Base-by-base conservation (phyloP, 2,113 vertebrate species). In the Butorides virescens region DNA sequence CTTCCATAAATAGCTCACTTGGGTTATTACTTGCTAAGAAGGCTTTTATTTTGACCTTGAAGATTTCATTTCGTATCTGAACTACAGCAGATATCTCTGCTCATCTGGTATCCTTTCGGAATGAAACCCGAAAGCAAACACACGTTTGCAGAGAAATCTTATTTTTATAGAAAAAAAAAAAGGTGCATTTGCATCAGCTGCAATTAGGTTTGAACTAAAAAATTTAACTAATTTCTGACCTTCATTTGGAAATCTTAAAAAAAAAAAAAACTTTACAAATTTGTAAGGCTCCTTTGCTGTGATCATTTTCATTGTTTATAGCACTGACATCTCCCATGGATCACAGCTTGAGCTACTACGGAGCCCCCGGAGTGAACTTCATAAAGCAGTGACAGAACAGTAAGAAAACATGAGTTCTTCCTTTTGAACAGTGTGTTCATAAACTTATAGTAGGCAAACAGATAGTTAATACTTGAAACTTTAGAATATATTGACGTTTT, bases 1-100 rank as follows among this genome's bases (percentile, higher is more conserved):
- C 34, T 71, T 66, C 76, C 42, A 66, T 78, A 50, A 93, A 92
- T 55, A 88, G 37, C 62, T 88, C n/a, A 18, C 65, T 66, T 62
- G 62, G 46, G 59, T 74, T 92, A 63, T 93, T 72, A 37, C 63
- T 88, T 74, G 3, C 39, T 66, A 81, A 62, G 59, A 66, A 77
- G 68, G 15, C 22, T 85, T 76, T 66, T 55, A 23, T 71, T 93
- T 78, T 90, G 73, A 72, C 77, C 73, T 82, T 81, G 73, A 91
- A 62, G 19, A 37, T 67, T 71, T 74, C 0, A 50, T 84, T 86
- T 80, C 3, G 27, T 74, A 87, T 84, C 47, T 82, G 32, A 90
- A 21, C 26, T 82, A 7, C 9, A 36, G 25, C 18, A 67, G 37
- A 21, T 42, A 25, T 20, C 39, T 86, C 37, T 52, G 37, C 16